phyloP scores from a whole-genome alignment of 2,888 invertebrate species.

The Drosophila austrosaltans region DNA sequence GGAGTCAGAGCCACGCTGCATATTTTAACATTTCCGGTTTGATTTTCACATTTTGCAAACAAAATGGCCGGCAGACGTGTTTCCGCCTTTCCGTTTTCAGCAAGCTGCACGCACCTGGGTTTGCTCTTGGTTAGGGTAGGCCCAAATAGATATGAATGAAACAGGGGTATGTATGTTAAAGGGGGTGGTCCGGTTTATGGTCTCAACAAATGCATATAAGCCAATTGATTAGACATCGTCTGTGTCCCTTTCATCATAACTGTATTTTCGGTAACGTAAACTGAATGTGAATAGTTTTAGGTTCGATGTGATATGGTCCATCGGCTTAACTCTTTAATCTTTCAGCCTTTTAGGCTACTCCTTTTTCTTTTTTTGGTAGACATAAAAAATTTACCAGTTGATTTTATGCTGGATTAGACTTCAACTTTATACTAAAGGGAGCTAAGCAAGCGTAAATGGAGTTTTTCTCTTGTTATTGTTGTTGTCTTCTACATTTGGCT shows the following conservation, averaged over 20 bases:
- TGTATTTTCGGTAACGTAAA: slow-evolving; percentile 2
- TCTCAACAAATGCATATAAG: slow-evolving; percentile 47
- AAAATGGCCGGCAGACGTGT: slow-evolving; percentile 78
- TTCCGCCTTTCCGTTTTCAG: slow-evolving; percentile 53
- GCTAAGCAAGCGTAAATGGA: slow-evolving; percentile 79
- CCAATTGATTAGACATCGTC: slow-evolving; percentile 57
- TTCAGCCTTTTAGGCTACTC: slow-evolving; percentile 33
- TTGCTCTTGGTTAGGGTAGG: slow-evolving; percentile 6
- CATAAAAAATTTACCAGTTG: slow-evolving; percentile 80
- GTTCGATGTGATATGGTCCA: slow-evolving; percentile 19
- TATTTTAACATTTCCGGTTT: slow-evolving; percentile 78
- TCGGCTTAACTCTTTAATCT: slow-evolving; percentile 76
- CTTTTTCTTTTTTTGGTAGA: slow-evolving; percentile 45
- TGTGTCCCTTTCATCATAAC: slow-evolving; percentile 58
- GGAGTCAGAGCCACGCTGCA: slow-evolving; percentile 60
- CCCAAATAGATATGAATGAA: no score
- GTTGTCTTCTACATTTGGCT: slow-evolving; percentile 28
- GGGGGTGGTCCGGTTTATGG: neutral
- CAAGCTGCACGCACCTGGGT: slow-evolving; percentile 55
- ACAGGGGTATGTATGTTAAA: no score
- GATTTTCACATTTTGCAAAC: slow-evolving; percentile 74
- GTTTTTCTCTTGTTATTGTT: slow-evolving; percentile 40
- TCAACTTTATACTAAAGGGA: slow-evolving; percentile 80
- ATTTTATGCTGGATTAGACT: slow-evolving; percentile 80
- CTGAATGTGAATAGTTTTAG: slow-evolving; percentile 45